A percentile compares a stretch with the other conserved stretches of the same genome.
These are phyloP conservation scores for Rhopalosiphum maidis DNA, from an alignment of 1,140 invertebrate species.

Conservation along the genomic window DNA sequence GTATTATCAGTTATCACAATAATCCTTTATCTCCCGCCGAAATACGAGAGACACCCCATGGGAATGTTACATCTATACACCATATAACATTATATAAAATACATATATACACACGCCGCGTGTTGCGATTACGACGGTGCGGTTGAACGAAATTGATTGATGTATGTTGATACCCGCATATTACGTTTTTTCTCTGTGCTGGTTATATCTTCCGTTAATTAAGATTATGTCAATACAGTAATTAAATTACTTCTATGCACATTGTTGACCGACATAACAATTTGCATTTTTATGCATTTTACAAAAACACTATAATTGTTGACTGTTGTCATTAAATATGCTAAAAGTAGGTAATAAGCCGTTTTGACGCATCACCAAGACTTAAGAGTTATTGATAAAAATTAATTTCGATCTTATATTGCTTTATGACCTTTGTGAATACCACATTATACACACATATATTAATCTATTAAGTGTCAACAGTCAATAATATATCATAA, in stretches of 20 bases:
- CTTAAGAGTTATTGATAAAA: background rate
- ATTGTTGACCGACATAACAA: background rate
- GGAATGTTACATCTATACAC: background rate
- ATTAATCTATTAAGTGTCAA: background rate
- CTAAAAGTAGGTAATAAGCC: background rate
- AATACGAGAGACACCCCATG: background rate
- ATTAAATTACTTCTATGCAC: background rate
- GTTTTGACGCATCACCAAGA: background rate
- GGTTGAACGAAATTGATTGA: conserved; percentile 7
- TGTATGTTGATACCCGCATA: background rate
- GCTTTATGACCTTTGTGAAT: background rate
- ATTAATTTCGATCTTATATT: background rate
- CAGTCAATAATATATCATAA: background rate
- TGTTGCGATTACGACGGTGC: background rate
- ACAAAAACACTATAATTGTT: background rate
- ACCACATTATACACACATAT: background rate
- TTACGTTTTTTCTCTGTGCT: background rate
- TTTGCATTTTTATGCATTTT: background rate
- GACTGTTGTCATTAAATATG: background rate
- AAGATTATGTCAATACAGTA: background rate
- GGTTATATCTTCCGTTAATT: background rate
- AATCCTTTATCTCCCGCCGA: background rate
- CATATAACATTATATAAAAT: background rate
- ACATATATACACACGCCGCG: too few relatives aligned
- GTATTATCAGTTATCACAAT: background rate